These are phyloP conservation scores for Gymnothorax reevesii DNA, from an alignment of 2,797 vertebrate genomes.

Conservation along the genomic window DNA sequence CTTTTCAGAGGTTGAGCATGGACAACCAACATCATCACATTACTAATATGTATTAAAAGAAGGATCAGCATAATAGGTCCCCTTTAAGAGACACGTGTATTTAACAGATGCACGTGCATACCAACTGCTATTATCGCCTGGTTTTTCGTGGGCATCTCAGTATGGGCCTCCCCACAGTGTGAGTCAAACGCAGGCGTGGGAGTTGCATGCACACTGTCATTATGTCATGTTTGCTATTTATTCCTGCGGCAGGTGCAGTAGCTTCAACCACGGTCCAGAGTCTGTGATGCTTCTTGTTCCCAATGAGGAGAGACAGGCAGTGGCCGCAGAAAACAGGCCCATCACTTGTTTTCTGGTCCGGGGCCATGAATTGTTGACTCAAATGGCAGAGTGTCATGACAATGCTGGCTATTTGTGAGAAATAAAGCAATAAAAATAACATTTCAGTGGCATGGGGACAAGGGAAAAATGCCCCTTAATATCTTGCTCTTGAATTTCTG, in stretches of 20 bases:
- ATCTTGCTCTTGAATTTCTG: not conserved
- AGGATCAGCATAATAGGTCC: too few species aligned
- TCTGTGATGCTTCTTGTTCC: not conserved
- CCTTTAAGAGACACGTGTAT: too few species aligned
- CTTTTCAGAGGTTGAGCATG: too few species aligned
- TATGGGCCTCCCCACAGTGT: not conserved
- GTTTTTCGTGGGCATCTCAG: not conserved
- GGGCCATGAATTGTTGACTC: not conserved
- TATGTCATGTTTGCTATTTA: not conserved
- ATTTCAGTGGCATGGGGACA: not conserved
- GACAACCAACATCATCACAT: too few species aligned
- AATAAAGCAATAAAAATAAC: not conserved
- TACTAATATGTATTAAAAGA: too few species aligned
- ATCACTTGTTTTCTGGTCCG: not conserved
- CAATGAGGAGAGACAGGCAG: not conserved
- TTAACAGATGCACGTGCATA: not conserved
- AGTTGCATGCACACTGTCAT: not conserved
- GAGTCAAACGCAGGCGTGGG: not conserved
- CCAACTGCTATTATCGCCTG: too few species aligned
- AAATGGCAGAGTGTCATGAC: not conserved
- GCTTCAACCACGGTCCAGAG: not conserved
- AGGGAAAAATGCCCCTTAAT: not conserved
- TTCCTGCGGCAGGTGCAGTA: constrained; percentile 8
- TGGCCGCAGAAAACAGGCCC: not conserved
- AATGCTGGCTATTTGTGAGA: not conserved